Evolutionary conservation across 2,888 invertebrate species (phyloP), one percentile per base, ranked within the genome.

Genomic region (Phoenoteleia sp.): DNA sequence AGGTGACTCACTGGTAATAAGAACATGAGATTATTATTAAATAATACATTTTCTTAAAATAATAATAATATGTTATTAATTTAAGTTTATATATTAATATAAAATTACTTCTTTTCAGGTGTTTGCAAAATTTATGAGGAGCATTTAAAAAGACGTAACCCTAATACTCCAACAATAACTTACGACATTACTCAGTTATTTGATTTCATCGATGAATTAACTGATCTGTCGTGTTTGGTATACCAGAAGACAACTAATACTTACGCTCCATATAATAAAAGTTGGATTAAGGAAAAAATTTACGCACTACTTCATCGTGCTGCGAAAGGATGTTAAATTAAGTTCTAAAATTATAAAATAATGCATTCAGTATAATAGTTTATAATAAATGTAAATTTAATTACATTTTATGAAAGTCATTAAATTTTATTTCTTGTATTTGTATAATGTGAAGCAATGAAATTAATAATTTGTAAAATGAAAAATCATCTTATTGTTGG

Each of bases 111-210:
- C 15, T 74, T 56, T 67, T 9, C 91, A 96, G 96, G 96, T 36
- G 99, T 99, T 11, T 99, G 99, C 94, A 99, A 99, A 94, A 99
- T 99, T 87, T 99, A 99, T 92, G 99, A 99, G 92, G 99, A 99
- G 92, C 99, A 99, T 94, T 94, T 99, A 88, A 99, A 99, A 93
- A 95, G 98, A 81, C 96, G 98, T 91, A 99, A 99, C 93, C 99
- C 99, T 0, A 97, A 98, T 92, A 98, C 98, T 15, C 98, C 99
- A 0, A 98, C 98, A 1, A 99, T 99, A 84, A 99, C 99, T 0
- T 99, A 99, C 92, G 99, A 99, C 93, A 99, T 99, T 74, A 98
- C 98, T 74, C 99, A 99, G 92, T 95, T 99, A 79, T 99, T 99
- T 93, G 99, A 99, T 94, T 99, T 99, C 93, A 97, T 99, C 86